A percentile compares a stretch with the other conserved stretches of the same genome.
Evolutionary conservation across 2,797 vertebrate species (phyloP).

Genomic region (Liasis olivaceus): DNA sequence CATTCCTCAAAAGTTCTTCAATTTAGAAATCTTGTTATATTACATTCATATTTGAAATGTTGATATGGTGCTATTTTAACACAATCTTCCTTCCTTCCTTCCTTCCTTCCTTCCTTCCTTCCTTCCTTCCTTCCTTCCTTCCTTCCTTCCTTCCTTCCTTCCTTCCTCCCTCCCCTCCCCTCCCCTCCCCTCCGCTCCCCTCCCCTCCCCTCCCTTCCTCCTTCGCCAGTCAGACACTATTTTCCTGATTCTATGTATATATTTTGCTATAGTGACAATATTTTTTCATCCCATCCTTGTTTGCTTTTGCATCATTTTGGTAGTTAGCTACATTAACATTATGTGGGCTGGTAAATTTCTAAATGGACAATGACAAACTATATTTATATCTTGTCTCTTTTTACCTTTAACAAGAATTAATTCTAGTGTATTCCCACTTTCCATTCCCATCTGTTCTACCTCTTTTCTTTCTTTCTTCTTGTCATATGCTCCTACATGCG

Average conservation of each 20-base stretch:
- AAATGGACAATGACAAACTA: constrained; percentile 52
- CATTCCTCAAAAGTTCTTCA: background rate
- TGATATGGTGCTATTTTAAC: background rate
- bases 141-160: background rate
- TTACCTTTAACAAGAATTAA: constrained; percentile 60
- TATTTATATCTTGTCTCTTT: constrained; percentile 57
- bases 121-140: background rate
- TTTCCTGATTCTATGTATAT: background rate
- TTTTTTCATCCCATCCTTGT: background rate
- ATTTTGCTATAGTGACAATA: background rate
- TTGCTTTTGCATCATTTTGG: background rate
- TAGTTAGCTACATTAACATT: background rate
- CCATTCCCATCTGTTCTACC: constrained; percentile 61
- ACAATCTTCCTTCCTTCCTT: background rate
- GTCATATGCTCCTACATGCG: constrained; percentile 38
- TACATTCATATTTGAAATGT: background rate
- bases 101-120: background rate
- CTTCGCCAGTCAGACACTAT: background rate
- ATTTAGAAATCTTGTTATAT: background rate
- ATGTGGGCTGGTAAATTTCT: constrained; percentile 24
- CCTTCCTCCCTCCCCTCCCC: no score
- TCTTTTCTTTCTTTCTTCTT: constrained; percentile 49
- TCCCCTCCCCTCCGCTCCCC: no score
- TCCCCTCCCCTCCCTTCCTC: background rate
- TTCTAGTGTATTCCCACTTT: constrained; percentile 44